Conservation (phyloP, 2,888 invertebrate genomes). For the Pseudococcus viburni region DNA sequence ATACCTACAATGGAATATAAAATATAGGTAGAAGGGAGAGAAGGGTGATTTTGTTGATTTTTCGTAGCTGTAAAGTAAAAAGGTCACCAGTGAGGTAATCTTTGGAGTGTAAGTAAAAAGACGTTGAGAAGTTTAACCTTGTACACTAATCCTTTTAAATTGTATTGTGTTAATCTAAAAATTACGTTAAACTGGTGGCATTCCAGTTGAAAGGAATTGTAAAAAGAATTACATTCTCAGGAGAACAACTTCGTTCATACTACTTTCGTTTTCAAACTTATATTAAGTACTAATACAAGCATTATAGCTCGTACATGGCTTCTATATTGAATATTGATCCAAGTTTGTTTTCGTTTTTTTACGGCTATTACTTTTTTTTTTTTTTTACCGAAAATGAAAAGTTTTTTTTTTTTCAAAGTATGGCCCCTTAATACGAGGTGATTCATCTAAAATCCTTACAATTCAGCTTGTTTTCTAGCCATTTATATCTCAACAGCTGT, state of each 20-base stretch:
- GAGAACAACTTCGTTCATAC: not conserved
- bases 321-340: not conserved
- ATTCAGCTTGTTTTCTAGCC: not conserved
- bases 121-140: constrained; percentile 20
- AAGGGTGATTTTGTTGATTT: no score
- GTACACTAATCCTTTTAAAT: constrained; percentile 34
- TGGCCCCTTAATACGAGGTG: not conserved
- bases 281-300: no score
- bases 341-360: not conserved
- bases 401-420: not conserved
- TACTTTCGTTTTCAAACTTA: no score
- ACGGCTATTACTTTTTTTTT: not conserved
- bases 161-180: constrained; percentile 4
- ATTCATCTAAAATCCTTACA: not conserved
- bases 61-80: no score
- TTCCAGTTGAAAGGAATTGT: not conserved
- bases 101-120: not conserved
- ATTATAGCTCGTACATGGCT: no score
- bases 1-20: no score
- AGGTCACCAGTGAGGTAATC: not conserved
- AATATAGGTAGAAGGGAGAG: no score
- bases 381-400: not conserved
- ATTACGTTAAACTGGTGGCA: not conserved
- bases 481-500: not conserved
- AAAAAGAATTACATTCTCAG: not conserved